Base-by-base conservation (phyloP, 2,888 invertebrate genomes). In the Limenitis camilla region DNA sequence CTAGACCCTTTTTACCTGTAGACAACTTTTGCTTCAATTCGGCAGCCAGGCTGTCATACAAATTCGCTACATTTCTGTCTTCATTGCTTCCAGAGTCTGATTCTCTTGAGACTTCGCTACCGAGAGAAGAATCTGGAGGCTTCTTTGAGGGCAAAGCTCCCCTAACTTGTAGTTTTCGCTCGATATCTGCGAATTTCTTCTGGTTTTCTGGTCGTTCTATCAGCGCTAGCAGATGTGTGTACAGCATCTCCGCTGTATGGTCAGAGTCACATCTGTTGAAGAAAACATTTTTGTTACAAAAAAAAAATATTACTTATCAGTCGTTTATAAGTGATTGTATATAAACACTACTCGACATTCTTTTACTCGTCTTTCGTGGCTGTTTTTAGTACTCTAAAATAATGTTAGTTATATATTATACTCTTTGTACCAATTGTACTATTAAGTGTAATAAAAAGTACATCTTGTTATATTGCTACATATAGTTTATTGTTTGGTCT, bases 31-130 rank as follows among this genome's bases (percentile, higher is more conserved):
- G 76, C 63, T 96, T 91, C 61, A 98, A 80, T 72, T 98, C 98
- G 0, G 96, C 96, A 1, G 97, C 96, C 60, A 98, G 88, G 36
- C 96, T 96, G 74, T 97, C 96, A 75, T 96, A 97, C 6, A 96
- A 88, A 56, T 92, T 93, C 28, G 94, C 91, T 29, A 94, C 87
- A 36, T 84, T 89, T 78, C 92, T 83, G 68, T 92, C 92, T 74
- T 93, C 90, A 62, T 92, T 90, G 70, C 91, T 90, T 66, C 93
- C 91, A 6, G 92, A 92, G 70, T 93, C 92, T 40, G 92, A 88
- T 63, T 92, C 91, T 65, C 92, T 81, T 38, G 92, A 92, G 0
- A 92, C 92, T 68, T 92, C 94, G 63, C 93, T 93, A 6, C 94
- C 93, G 46, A 94, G 79, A 0, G 93, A 93, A 8, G 93, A 93